phyloP scores from a whole-genome alignment of 2,113 vertebrate genomes.

The Lycaon pictus region DNA sequence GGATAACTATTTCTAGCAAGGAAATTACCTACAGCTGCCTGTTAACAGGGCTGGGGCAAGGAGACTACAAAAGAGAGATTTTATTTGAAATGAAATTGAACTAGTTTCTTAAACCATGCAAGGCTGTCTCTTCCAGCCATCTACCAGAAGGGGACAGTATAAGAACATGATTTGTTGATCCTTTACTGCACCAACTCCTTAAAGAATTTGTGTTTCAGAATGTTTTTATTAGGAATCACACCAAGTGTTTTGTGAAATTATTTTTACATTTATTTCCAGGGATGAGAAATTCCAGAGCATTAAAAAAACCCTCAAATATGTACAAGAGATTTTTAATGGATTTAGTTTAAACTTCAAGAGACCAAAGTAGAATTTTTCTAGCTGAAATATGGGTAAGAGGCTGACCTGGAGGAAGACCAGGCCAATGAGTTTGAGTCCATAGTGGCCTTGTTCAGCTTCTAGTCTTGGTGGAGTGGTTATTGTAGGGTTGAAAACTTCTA shows the following conservation, averaged over 20 bases:
- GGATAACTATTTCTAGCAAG: slow-evolving; percentile 26
- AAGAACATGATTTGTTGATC: slow-evolving; percentile 64
- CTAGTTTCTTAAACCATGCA: background rate
- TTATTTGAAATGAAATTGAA: slow-evolving; percentile 55
- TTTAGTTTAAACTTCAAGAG: slow-evolving; percentile 75
- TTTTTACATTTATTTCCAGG: slow-evolving; percentile 83
- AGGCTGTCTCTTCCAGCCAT: background rate
- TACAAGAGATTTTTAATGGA: slow-evolving; percentile 68
- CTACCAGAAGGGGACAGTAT: slow-evolving; percentile 84
- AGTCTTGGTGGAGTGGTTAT: background rate
- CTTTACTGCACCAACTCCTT: slow-evolving; percentile 47
- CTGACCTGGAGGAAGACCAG: background rate
- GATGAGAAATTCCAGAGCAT: slow-evolving; percentile 77
- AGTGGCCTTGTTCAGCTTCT: background rate
- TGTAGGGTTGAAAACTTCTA: background rate
- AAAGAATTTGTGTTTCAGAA: slow-evolving; percentile 67
- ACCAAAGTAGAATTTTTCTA: slow-evolving; percentile 65
- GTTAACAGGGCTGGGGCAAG: background rate
- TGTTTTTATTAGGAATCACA: slow-evolving; percentile 85
- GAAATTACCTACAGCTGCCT: slow-evolving; percentile 15
- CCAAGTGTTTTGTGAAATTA: slow-evolving; percentile 83
- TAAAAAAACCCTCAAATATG: slow-evolving; percentile 53
- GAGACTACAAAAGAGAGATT: background rate
- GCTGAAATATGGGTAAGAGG: slow-evolving; percentile 19
- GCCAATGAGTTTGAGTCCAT: background rate